Base-by-base conservation (phyloP, 1,140 invertebrate species). In the Brachionus koreanus region DNA sequence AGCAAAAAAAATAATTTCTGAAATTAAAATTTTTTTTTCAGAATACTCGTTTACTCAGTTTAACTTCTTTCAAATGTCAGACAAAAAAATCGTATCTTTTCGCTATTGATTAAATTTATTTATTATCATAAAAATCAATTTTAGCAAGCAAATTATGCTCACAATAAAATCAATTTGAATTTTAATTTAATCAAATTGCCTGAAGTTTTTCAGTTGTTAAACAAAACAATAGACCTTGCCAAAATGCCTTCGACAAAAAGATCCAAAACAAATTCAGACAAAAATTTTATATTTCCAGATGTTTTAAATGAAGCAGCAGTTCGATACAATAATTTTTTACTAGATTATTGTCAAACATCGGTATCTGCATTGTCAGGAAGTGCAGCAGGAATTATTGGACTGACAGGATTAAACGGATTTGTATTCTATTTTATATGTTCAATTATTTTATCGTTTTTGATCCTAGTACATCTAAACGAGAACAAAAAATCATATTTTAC, bases 321-420 rank as follows among this genome's bases (percentile, higher is more conserved):
- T 35, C 61, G 79, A 1, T 82, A 65, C 39, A 82, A 82, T 25
- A 23, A 67, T 35, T 65, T 52, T 37, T 5, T 65, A 12, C 61
- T 98, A 13, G 95, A 98, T 88, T 98, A 98, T 88, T 97, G 95
- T 86, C 91, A 94, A 84, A 98, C 95, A 82, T 97, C 95, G 0
- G 95, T 97, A 92, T 94, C 95, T 83, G 95, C 95, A 3, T 89
- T 97, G 29, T 94, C 94, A 6, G 95, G 95, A 33, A 93, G 93
- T 84, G 95, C 94, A 82, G 95, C 95, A 85, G 96, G 94, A 89
- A 91, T 98, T 49, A 89, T 98, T 52, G 96, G 96, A 13, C 88
- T 98, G 3, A 97, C 95, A 12, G 93, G 93, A 39, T 90, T 97
- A n/a, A 92, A 94, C 85, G 96, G 96, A 35, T 97, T 97, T 88